These are phyloP conservation scores for Hystrix brachyura DNA, from an alignment of 2,113 vertebrate genomes.

Conservation along the genomic window DNA sequence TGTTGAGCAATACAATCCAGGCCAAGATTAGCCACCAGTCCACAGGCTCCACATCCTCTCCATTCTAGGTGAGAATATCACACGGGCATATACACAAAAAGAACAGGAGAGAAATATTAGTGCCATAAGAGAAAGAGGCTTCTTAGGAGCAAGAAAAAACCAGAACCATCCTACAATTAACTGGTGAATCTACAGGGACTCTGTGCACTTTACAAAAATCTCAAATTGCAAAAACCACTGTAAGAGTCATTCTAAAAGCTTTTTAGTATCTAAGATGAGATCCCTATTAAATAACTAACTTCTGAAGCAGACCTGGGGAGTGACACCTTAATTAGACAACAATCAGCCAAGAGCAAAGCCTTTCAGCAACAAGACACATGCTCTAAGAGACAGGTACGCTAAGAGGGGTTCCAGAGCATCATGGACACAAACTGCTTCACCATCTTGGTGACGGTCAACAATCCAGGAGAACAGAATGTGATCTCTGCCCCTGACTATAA, in stretches of 20 bases:
- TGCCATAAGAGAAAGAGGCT: neutral
- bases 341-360: neutral
- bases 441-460: neutral
- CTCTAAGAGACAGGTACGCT: neutral
- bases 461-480: constrained; percentile 23
- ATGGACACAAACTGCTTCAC: neutral
- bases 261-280: neutral
- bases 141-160: neutral
- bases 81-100: neutral
- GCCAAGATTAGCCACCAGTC: neutral
- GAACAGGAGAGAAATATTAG: neutral
- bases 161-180: neutral
- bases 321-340: neutral
- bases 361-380: neutral
- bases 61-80: neutral
- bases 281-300: neutral
- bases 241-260: neutral
- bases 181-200: neutral
- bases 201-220: neutral
- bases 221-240: neutral
- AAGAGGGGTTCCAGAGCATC: neutral
- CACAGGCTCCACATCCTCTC: neutral
- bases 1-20: neutral
- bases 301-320: neutral
- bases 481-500: constrained; percentile 62